A percentile compares a stretch with the other conserved stretches of the same genome.
phyloP scores from a whole-genome alignment of 2,113 vertebrate genomes.

The Caloenas nicobarica region DNA sequence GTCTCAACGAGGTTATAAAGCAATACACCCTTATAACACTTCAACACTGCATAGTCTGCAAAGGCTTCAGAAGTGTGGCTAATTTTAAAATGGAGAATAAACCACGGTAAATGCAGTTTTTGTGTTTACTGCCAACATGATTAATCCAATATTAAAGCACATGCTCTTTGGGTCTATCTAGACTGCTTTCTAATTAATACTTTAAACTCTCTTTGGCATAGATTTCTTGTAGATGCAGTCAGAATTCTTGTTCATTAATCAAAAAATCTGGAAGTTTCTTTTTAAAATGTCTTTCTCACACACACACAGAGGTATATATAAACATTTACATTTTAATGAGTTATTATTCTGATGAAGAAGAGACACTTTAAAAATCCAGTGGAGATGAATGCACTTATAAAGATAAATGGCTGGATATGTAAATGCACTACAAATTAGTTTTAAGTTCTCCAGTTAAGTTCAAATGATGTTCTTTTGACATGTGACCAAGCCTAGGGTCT shows the following conservation, averaged over 20 bases:
- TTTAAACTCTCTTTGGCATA: not conserved
- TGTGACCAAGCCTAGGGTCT: not conserved
- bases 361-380: not conserved
- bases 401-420: not conserved
- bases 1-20: not conserved
- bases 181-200: not conserved
- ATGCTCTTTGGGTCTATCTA: not conserved
- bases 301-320: not conserved
- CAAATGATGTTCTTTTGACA: not conserved
- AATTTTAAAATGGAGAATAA: not conserved
- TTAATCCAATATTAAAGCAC: not conserved
- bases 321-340: not conserved
- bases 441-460: not conserved
- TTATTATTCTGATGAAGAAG: not conserved
- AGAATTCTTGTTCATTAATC: not conserved
- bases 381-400: not conserved
- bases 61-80: not conserved
- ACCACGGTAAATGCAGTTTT: not conserved
- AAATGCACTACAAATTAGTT: not conserved
- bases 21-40: rapidly evolving
- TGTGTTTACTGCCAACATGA: not conserved
- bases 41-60: not conserved
- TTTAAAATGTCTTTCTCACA: not conserved
- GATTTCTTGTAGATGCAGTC: not conserved
- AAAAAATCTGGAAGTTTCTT: not conserved